phyloP scores from a whole-genome alignment of 2,888 invertebrate species.

The Cheilosia soror region DNA sequence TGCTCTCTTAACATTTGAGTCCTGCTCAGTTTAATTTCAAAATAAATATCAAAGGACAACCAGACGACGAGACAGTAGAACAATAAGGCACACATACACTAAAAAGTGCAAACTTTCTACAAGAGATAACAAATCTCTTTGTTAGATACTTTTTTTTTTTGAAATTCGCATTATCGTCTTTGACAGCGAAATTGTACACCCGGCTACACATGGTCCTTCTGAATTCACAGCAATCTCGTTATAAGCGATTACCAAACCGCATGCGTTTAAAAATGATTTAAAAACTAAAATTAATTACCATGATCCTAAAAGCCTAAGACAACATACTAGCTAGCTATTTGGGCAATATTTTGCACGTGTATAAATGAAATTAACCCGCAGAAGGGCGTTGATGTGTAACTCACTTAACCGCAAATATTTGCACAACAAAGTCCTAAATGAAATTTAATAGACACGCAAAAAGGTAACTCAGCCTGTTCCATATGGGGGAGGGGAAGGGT shows the following conservation, averaged over 20 bases:
- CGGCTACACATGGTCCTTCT: background rate
- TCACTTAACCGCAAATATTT: constrained; percentile 69
- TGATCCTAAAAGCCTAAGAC: constrained; percentile 27
- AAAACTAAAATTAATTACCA: constrained; percentile 26
- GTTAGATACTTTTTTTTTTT: background rate
- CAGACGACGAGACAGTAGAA: background rate
- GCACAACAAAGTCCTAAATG: constrained; percentile 57
- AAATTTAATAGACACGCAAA: constrained; percentile 71
- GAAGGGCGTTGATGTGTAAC: constrained; percentile 61
- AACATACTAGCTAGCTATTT: constrained; percentile 12
- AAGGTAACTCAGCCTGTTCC: constrained; percentile 29
- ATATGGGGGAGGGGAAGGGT: background rate
- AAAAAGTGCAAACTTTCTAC: background rate
- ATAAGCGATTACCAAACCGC: background rate
- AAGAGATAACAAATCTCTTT: background rate
- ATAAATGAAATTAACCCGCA: constrained; percentile 62
- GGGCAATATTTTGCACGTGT: constrained; percentile 12
- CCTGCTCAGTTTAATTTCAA: background rate
- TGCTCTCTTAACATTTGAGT: background rate
- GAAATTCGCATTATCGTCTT: background rate
- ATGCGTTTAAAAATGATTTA: constrained; percentile 19
- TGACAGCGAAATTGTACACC: background rate
- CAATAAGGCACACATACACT: background rate
- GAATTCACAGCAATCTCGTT: background rate
- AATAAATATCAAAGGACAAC: constrained; percentile 1